Evolutionary conservation across 53 echinoderm and acorn worm species (phyloP).

Genomic region (Patiria pectinifera): DNA sequence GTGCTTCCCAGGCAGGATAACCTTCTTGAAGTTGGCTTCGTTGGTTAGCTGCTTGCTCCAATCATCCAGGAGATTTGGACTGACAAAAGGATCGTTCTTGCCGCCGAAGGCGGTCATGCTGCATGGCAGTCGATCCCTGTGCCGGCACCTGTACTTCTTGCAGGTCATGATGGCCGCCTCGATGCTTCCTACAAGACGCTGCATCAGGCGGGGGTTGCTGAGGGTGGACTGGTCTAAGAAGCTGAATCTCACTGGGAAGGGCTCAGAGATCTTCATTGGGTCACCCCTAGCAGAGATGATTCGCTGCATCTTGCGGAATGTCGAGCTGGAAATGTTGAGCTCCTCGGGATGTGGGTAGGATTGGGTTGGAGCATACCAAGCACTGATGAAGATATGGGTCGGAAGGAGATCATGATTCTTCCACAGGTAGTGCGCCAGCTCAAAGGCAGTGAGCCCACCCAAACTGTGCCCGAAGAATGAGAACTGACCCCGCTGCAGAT

Average conservation of each 20-base stretch:
- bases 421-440: constrained; percentile 83
- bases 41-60: constrained; percentile 84
- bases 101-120: constrained; percentile 86
- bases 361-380: constrained; percentile 93
- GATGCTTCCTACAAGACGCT: constrained; percentile 87
- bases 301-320: constrained; percentile 85
- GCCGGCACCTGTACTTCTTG: constrained; percentile 88
- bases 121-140: constrained; percentile 86
- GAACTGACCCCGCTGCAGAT: constrained; percentile 76
- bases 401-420: constrained; percentile 85
- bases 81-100: constrained; percentile 88
- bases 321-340: constrained; percentile 80
- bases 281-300: constrained; percentile 80
- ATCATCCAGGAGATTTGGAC: constrained; percentile 82
- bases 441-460: constrained; percentile 91
- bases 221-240: constrained; percentile 89
- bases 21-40: constrained; percentile 82
- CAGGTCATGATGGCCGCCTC: constrained; percentile 89
- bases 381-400: constrained; percentile 84
- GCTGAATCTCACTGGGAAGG: constrained; percentile 88
- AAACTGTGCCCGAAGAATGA: constrained; percentile 97
- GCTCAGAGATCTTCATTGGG: constrained; percentile 74
- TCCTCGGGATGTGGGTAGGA: constrained; percentile 96
- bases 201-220: constrained; percentile 84
- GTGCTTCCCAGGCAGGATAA: constrained; percentile 86